Base-by-base conservation (phyloP, 2,113 vertebrate species). In the Maccullochella peelii region DNA sequence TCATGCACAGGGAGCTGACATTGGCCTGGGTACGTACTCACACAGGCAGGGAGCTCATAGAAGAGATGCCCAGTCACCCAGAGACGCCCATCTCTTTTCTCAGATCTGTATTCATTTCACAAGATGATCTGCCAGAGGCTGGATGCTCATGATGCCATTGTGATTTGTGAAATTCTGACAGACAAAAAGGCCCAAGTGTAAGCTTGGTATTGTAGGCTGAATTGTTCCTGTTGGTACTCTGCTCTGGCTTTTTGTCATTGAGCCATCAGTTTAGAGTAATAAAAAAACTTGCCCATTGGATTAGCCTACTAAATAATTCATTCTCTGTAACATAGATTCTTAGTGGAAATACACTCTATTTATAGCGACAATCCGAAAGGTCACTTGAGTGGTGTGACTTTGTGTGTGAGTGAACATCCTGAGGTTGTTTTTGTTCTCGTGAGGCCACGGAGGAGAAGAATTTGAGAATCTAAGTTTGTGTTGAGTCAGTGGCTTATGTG, bases 281-380 rank as follows among this genome's bases (percentile, higher is more conserved):
- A 73, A 80, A 92, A 90, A 90, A 90, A 75, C 83, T 57, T 84
- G 73, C 86, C 89, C 78, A 83, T 88, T 86, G 89, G 89, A 93
- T 92, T 88, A 83, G 77, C 69, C 88, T 92, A 82, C 90, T 95
- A 93, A 94, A 95, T 96, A 93, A 95, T 95, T 94, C 89, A 94
- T 84, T 77, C 86, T 87, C 82, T 83, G 93, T 93, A 91, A 94
- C 92, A 90, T 89, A 86, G 93, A 93, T 94, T 94, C 89, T 88
- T 77, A 91, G 92, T 93, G 87, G 94, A 95, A 93, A 93, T 93
- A 66, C 61, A 6, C 82, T 84, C 90, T 95, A 95, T 95, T 95
- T 94, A 94, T 95, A 95, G 94, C 61, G 59, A 68, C 86, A 82
- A 80, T 85, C 84, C 75, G 66, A 95, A 95, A 95, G 95, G 94